Evolutionary conservation across 2,797 vertebrate genomes (phyloP).

Genomic region (Sylvia borin): DNA sequence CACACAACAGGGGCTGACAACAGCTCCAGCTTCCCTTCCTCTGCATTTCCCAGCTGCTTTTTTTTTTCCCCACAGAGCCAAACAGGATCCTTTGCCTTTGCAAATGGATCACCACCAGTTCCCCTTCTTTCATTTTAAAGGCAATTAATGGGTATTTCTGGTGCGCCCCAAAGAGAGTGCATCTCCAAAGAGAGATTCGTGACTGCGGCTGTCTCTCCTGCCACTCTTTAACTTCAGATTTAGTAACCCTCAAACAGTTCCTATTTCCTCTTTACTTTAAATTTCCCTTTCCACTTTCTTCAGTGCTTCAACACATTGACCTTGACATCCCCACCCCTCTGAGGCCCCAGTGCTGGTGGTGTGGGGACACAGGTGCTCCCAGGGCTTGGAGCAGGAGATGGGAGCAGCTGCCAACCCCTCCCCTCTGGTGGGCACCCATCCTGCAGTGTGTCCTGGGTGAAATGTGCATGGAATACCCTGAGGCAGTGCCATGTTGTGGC

Average conservation of each 20-base stretch:
- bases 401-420: neutral
- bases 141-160: slow-evolving; percentile 50
- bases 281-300: neutral
- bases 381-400: neutral
- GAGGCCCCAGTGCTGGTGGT: neutral
- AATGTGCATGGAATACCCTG: neutral
- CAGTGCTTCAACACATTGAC: neutral
- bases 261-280: neutral
- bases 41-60: neutral
- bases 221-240: neutral
- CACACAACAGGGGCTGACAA: neutral
- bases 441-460: neutral
- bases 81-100: neutral
- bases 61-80: neutral
- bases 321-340: too few relatives aligned
- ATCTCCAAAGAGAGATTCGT: neutral
- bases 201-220: neutral
- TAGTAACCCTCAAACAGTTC: neutral
- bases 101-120: neutral
- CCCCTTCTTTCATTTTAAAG: slow-evolving; percentile 4
- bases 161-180: neutral
- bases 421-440: neutral
- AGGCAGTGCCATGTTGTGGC: neutral
- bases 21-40: neutral
- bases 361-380: neutral